phyloP scores from a whole-genome alignment of 2,888 invertebrate species.

The Esperia sulphurella region DNA sequence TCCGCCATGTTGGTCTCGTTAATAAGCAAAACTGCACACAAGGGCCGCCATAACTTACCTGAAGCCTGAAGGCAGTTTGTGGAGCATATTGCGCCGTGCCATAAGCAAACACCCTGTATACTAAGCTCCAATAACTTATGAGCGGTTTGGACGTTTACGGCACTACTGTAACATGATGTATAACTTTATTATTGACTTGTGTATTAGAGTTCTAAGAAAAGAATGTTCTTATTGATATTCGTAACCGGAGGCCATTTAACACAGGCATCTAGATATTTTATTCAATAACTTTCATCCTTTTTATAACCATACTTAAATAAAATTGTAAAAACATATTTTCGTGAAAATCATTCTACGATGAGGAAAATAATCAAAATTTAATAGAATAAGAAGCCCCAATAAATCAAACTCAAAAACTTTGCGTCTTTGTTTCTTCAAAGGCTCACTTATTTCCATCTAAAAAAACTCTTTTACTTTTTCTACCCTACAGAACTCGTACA shows the following conservation, averaged over 20 bases:
- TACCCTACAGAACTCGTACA: neutral
- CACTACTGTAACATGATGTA: slow-evolving; percentile 7
- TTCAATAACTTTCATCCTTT: too few relatives aligned
- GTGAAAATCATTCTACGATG: too few relatives aligned
- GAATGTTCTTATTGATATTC: too few relatives aligned
- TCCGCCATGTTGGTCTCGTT: slow-evolving; percentile 70
- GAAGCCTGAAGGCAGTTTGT: slow-evolving; percentile 69
- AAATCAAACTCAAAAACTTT: neutral
- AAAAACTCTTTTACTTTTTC: neutral
- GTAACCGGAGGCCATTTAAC: too few relatives aligned
- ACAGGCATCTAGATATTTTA: too few relatives aligned
- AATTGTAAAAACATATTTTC: too few relatives aligned
- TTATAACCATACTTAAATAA: too few relatives aligned
- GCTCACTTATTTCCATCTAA: neutral
- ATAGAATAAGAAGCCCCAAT: neutral
- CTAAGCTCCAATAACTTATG: slow-evolving; percentile 46
- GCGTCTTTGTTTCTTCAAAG: neutral
- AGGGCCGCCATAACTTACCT: slow-evolving; percentile 60
- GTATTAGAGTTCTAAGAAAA: neutral
- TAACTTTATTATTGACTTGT: too few relatives aligned
- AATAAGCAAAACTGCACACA: slow-evolving; percentile 77
- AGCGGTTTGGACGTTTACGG: slow-evolving; percentile 36
- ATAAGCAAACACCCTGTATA: slow-evolving; percentile 48
- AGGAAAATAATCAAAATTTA: neutral
- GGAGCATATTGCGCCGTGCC: slow-evolving; percentile 51